A percentile compares a stretch with the other conserved stretches of the same genome.
Conservation (phyloP, 2,797 vertebrate genomes). For the Myotis myotis region DNA sequence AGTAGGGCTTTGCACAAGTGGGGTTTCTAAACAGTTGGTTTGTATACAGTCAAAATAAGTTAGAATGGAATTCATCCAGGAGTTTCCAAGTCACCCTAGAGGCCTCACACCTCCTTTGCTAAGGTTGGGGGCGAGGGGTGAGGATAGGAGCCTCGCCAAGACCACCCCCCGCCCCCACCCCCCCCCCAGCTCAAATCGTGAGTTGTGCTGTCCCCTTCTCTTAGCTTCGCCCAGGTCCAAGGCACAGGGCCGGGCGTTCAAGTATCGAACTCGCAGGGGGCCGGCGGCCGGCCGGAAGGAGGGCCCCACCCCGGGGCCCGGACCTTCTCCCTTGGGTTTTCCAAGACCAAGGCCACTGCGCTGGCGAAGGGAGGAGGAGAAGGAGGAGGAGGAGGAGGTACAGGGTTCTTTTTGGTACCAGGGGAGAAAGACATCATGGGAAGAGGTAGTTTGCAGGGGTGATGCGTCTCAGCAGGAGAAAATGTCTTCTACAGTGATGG, state of each 20-base stretch:
- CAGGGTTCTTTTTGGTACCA: slow-evolving; percentile 68
- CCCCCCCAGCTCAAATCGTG: not conserved
- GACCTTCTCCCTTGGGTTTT: slow-evolving; percentile 29
- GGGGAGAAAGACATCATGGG: slow-evolving; percentile 73
- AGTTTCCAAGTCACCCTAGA: slow-evolving; percentile 59
- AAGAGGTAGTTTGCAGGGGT: slow-evolving; percentile 65
- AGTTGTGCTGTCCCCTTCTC: slow-evolving; percentile 52
- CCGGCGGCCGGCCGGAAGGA: not conserved
- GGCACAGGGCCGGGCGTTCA: slow-evolving; percentile 61
- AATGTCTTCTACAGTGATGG: slow-evolving; percentile 53
- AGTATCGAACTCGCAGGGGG: slow-evolving; percentile 60
- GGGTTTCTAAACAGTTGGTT: slow-evolving; percentile 69
- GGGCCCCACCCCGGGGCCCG: not conserved
- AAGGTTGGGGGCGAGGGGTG: not conserved
- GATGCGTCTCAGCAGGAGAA: slow-evolving; percentile 70
- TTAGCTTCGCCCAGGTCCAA: slow-evolving; percentile 53
- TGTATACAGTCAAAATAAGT: slow-evolving; percentile 75
- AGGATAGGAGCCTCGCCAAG: slow-evolving; percentile 1
- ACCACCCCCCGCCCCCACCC: not conserved
- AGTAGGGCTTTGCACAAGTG: slow-evolving; percentile 80
- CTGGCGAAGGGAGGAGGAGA: not conserved
- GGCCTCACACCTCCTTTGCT: slow-evolving; percentile 5
- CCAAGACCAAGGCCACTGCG: slow-evolving; percentile 55
- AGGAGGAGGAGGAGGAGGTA: slow-evolving; percentile 42
- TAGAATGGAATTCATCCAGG: slow-evolving; percentile 72